A percentile compares a stretch with the other conserved stretches of the same genome.
These are phyloP conservation scores for Chaetogeoica ovagalla DNA, from an alignment of 2,888 invertebrate genomes.

Conservation along the genomic window DNA sequence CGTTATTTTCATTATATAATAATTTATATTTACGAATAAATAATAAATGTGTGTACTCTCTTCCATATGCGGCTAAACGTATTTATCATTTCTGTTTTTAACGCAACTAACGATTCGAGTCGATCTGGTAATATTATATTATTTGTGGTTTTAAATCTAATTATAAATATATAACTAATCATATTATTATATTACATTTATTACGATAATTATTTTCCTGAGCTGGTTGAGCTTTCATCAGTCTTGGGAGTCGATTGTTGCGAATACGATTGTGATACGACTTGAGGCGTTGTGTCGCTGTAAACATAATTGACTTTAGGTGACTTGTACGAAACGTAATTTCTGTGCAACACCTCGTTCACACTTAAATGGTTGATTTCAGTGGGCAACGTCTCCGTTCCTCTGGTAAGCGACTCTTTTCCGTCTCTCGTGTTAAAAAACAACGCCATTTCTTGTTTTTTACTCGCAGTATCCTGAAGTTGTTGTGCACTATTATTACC, in stretches of 20 bases:
- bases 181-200: background rate
- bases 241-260: slow-evolving; percentile 51
- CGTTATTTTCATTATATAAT: background rate
- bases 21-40: no score
- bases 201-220: slow-evolving; percentile 24
- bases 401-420: slow-evolving; percentile 1
- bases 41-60: background rate
- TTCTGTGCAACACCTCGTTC: slow-evolving; percentile 54
- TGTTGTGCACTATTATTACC: slow-evolving; percentile 55
- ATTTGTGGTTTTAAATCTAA: background rate
- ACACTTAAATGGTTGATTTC: slow-evolving; percentile 47
- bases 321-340: slow-evolving; percentile 57
- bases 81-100: background rate
- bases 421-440: slow-evolving; percentile 55
- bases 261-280: slow-evolving; percentile 12
- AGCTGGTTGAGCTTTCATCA: slow-evolving; percentile 50
- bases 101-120: slow-evolving; percentile 3
- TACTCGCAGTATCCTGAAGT: slow-evolving; percentile 1
- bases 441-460: slow-evolving; percentile 55
- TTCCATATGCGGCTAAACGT: background rate
- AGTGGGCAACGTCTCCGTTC: slow-evolving; percentile 3
- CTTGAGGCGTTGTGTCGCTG: slow-evolving; percentile 54
- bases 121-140: no score
- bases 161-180: background rate
- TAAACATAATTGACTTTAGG: slow-evolving; percentile 57